These are phyloP conservation scores for Tethea ocularis DNA, from an alignment of 2,888 invertebrate genomes.

Conservation along the genomic window DNA sequence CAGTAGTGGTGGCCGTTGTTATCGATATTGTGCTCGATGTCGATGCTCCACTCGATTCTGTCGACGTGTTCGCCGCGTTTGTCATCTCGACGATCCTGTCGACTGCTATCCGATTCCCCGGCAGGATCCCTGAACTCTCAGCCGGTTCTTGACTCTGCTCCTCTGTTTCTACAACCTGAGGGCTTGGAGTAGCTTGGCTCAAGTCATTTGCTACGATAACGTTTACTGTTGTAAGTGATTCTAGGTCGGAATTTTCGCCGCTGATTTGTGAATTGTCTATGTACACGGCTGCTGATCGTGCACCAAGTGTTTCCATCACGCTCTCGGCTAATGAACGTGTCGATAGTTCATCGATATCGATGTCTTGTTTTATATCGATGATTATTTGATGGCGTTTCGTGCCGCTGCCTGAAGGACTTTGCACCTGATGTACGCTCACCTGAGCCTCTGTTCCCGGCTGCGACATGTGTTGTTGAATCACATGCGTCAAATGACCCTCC, in stretches of 20 bases:
- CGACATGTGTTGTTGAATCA: slow-evolving; percentile 74
- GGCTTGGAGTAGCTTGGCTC: slow-evolving; percentile 54
- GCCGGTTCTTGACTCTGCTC: slow-evolving; percentile 46
- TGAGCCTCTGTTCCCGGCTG: slow-evolving; percentile 70
- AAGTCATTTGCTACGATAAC: slow-evolving; percentile 77
- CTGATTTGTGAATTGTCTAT: slow-evolving; percentile 71
- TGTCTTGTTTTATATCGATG: slow-evolving; percentile 79
- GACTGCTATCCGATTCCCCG: slow-evolving; percentile 67
- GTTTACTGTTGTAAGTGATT: slow-evolving; percentile 76
- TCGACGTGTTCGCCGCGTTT: slow-evolving; percentile 30
- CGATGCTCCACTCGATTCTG: slow-evolving; percentile 24
- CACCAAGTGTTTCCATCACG: slow-evolving; percentile 79
- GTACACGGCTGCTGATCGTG: slow-evolving; percentile 75
- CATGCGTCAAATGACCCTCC: slow-evolving; percentile 73
- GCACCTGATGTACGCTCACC: slow-evolving; percentile 77
- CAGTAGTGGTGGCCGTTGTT: slow-evolving; percentile 64
- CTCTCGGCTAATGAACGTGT: slow-evolving; percentile 78
- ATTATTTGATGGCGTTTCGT: slow-evolving; percentile 78
- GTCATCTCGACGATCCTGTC: slow-evolving; percentile 65
- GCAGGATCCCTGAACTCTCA: slow-evolving; percentile 55
- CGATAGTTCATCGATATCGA: slow-evolving; percentile 77
- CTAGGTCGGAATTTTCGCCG: slow-evolving; percentile 67
- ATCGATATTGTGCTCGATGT: slow-evolving; percentile 57
- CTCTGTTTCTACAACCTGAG: slow-evolving; percentile 51
- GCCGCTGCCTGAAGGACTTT: slow-evolving; percentile 67